phyloP scores from a whole-genome alignment of 1,140 invertebrate genomes.

The Nylanderia fulva region DNA sequence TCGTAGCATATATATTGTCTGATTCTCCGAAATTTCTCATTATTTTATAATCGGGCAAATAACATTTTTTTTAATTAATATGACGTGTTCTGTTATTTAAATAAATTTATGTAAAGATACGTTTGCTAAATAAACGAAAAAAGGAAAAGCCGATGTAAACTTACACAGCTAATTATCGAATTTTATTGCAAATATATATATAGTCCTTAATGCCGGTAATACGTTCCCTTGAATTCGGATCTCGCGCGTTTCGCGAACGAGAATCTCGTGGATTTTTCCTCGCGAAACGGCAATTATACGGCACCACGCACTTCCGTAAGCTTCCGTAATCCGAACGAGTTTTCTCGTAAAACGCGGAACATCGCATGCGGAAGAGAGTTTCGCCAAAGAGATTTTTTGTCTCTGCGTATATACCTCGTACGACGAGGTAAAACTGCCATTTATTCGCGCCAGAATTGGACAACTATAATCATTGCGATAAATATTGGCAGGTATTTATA shows the following conservation, averaged over 20 bases:
- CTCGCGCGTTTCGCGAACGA: neutral
- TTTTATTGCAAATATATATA: no score
- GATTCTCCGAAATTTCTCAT: neutral
- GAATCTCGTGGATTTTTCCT: constrained; percentile 1
- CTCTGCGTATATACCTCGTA: neutral
- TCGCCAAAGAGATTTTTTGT: constrained; percentile 3
- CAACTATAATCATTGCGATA: neutral
- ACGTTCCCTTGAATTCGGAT: neutral
- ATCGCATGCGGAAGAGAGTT: neutral
- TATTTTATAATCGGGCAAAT: neutral
- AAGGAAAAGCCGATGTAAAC: no score
- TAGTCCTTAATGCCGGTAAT: neutral
- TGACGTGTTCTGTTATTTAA: no score
- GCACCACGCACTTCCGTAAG: constrained; percentile 30
- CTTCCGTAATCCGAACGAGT: constrained; percentile 44
- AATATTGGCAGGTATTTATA: neutral
- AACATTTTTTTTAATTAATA: no score
- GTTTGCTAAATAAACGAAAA: no score
- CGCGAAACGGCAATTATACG: constrained; percentile 10
- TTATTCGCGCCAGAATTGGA: neutral
- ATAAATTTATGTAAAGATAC: no score
- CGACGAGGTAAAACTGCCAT: neutral
- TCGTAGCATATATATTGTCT: neutral
- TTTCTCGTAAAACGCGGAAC: constrained; percentile 35
- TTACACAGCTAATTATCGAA: no score